Percentiles rank a stretch among this genome's conserved stretches.
phyloP scores from a whole-genome alignment of 2,888 invertebrate species.

The Macrophya annulata region DNA sequence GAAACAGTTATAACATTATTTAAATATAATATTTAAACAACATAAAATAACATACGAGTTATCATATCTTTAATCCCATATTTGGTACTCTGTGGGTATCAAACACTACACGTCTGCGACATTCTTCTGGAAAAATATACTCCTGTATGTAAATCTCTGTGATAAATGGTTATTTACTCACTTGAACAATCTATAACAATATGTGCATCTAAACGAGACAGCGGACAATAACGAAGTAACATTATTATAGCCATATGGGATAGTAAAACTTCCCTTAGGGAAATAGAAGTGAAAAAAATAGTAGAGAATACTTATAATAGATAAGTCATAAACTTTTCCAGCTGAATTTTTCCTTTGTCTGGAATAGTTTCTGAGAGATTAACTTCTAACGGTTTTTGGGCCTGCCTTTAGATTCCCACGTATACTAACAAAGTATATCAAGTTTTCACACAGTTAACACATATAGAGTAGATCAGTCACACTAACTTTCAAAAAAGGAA shows the following conservation, averaged over 20 bases:
- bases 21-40: neutral
- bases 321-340: too few species aligned
- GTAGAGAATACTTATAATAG: neutral
- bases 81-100: neutral
- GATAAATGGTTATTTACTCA: neutral
- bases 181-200: neutral
- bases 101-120: too few species aligned
- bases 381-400: too few species aligned
- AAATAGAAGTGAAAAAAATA: neutral
- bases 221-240: neutral
- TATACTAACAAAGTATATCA: too few species aligned
- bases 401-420: too few species aligned
- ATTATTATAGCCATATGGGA: conserved; percentile 17
- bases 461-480: neutral
- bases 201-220: neutral
- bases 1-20: neutral
- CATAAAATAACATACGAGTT: neutral
- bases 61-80: neutral
- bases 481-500: neutral
- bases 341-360: too few species aligned
- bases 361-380: too few species aligned
- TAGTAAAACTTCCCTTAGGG: neutral
- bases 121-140: too few species aligned
- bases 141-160: neutral
- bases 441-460: neutral